Conservation (phyloP, 2,113 vertebrate genomes). For the Furnarius figulus region DNA sequence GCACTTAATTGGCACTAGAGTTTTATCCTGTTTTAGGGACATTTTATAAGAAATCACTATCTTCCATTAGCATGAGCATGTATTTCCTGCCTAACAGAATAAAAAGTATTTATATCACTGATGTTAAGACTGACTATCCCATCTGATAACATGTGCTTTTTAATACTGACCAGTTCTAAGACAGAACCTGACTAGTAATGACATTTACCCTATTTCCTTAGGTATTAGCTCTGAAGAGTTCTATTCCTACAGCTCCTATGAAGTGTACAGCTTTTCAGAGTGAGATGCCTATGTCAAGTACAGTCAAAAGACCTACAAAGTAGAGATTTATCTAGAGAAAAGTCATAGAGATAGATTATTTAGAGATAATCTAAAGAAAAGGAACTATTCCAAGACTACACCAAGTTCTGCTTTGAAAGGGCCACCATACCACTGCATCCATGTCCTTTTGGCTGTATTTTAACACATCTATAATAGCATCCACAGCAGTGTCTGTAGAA, state of each 20-base stretch:
- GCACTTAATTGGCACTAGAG: not conserved
- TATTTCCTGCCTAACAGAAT: not conserved
- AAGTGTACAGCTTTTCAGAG: not conserved
- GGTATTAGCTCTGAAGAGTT: not conserved
- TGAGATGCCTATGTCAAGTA: rapidly evolving
- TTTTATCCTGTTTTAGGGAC: not conserved
- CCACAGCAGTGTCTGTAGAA: conserved; percentile 57
- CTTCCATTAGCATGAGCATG: not conserved
- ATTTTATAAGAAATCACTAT: not conserved
- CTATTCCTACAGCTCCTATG: not conserved
- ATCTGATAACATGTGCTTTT: not conserved
- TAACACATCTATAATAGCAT: conserved; percentile 86
- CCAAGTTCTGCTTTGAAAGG: not conserved
- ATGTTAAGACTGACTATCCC: not conserved
- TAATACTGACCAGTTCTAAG: not conserved
- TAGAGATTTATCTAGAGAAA: not conserved
- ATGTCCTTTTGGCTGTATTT: conserved; percentile 92
- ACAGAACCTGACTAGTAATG: not conserved
- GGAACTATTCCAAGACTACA: not conserved
- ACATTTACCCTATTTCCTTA: not conserved
- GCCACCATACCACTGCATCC: conserved; percentile 76
- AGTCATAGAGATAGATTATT: too few species aligned
- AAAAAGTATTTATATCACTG: not conserved
- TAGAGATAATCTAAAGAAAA: not conserved
- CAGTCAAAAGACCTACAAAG: not conserved